Evolutionary conservation across 1,140 invertebrate genomes (phyloP).

Genomic region (Pseudomyrmex sp.): DNA sequence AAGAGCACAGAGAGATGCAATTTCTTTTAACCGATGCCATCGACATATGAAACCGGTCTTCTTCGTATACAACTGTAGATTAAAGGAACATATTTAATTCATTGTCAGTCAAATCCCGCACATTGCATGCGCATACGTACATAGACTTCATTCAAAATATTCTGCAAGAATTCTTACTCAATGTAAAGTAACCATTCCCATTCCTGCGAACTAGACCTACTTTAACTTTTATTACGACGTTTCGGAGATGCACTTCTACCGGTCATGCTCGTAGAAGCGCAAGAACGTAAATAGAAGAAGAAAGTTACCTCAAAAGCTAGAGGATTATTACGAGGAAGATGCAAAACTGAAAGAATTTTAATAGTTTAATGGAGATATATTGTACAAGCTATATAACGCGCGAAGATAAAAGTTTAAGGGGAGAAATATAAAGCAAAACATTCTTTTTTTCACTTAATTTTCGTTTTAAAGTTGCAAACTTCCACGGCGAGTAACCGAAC

Average conservation of each 20-base stretch:
- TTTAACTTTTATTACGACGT: constrained; percentile 4
- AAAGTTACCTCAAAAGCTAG: neutral
- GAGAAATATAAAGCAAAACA: neutral
- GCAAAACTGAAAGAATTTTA: neutral
- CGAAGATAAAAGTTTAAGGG: neutral
- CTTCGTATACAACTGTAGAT: neutral
- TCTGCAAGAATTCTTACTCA: constrained; percentile 1
- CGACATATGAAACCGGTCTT: neutral
- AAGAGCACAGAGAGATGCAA: constrained; percentile 10
- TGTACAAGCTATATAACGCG: no score
- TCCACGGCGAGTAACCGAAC: neutral
- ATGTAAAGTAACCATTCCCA: constrained; percentile 27
- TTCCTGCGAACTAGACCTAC: neutral
- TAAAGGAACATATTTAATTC: constrained; percentile 17
- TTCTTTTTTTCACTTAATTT: constrained; percentile 1
- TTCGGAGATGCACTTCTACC: neutral
- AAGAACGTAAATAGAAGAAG: neutral
- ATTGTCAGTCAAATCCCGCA: constrained; percentile 39
- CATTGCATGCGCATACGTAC: neutral
- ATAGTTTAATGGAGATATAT: neutral
- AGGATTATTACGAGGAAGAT: neutral
- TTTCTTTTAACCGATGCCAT: neutral
- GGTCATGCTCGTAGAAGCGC: neutral
- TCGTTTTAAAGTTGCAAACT: neutral
- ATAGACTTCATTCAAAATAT: neutral